phyloP scores from a whole-genome alignment of 2,113 vertebrate genomes.

The Verasper variegatus region DNA sequence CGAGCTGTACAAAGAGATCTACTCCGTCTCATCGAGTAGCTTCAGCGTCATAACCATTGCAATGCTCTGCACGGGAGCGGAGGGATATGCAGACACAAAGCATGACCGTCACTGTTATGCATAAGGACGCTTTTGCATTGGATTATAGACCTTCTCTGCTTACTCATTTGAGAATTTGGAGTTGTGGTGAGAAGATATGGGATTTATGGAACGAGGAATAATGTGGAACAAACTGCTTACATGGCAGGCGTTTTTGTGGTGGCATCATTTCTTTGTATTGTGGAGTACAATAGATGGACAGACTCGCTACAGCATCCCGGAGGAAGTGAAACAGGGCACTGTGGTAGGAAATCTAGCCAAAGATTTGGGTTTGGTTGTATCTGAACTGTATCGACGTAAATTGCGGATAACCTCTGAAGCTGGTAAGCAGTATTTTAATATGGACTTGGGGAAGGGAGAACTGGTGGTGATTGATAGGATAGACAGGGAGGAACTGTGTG shows the following conservation, averaged over 20 bases:
- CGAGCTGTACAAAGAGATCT: conserved; percentile 85
- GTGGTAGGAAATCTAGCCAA: conserved; percentile 86
- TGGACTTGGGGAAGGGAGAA: conserved; percentile 82
- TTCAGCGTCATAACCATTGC: conserved; percentile 74
- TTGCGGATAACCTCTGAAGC: conserved; percentile 86
- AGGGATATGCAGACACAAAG: conserved; percentile 54
- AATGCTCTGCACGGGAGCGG: conserved; percentile 63
- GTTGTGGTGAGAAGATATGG: conserved; percentile 46
- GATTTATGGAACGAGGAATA: conserved; percentile 63
- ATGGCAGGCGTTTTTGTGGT: conserved; percentile 75
- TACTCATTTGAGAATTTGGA: conserved; percentile 18
- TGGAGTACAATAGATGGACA: conserved; percentile 81
- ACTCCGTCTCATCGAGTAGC: conserved; percentile 77
- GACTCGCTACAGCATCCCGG: conserved; percentile 81
- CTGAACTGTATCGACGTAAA: conserved; percentile 86
- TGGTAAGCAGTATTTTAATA: conserved; percentile 86
- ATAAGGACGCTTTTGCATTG: conserved; percentile 34
- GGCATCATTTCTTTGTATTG: conserved; percentile 68
- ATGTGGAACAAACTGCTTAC: conserved; percentile 63
- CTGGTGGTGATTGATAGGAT: conserved; percentile 81
- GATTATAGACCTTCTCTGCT: conserved; percentile 37
- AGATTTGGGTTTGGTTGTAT: conserved; percentile 86
- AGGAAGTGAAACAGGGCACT: conserved; percentile 81
- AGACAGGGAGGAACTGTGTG: conserved; percentile 82
- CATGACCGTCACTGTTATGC: conserved; percentile 52